These are phyloP conservation scores for Acleris laterana DNA, from an alignment of 2,888 invertebrate species.

Conservation along the genomic window DNA sequence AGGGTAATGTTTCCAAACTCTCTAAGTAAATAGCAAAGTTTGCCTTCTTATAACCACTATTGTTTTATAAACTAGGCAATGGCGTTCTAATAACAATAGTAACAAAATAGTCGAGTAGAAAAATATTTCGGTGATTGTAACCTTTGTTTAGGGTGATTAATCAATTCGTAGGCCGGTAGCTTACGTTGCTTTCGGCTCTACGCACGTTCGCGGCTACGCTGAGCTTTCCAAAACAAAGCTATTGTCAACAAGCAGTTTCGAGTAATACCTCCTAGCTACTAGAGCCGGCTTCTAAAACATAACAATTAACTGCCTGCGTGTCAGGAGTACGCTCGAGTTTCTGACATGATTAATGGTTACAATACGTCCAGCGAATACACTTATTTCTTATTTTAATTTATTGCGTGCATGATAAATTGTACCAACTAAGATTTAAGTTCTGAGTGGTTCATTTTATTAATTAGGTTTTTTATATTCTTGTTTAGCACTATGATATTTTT, in stretches of 20 bases:
- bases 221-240: conserved; percentile 54
- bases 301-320: conserved; percentile 6
- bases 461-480: not conserved
- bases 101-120: not conserved
- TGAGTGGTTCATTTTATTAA: not conserved
- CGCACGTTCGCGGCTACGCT: conserved; percentile 10
- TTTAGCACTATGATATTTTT: not conserved
- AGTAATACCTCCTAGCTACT: conserved; percentile 23
- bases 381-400: conserved; percentile 8
- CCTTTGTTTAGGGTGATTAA: conserved; percentile 54
- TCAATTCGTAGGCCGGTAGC: conserved; percentile 32
- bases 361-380: not conserved
- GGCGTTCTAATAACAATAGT: conserved; percentile 18
- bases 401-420: not conserved
- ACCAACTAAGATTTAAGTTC: not conserved
- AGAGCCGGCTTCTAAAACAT: conserved; percentile 14
- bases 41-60: not conserved
- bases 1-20: too few relatives aligned
- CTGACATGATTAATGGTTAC: conserved; percentile 21
- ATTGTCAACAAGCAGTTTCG: conserved; percentile 36
- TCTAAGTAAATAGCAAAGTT: not conserved
- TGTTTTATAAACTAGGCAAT: not conserved
- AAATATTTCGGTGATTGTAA: conserved; percentile 43
- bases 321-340: conserved; percentile 12
- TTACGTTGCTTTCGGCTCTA: conserved; percentile 5